Conservation (phyloP, 2,113 vertebrate genomes). For the Thymallus thymallus region DNA sequence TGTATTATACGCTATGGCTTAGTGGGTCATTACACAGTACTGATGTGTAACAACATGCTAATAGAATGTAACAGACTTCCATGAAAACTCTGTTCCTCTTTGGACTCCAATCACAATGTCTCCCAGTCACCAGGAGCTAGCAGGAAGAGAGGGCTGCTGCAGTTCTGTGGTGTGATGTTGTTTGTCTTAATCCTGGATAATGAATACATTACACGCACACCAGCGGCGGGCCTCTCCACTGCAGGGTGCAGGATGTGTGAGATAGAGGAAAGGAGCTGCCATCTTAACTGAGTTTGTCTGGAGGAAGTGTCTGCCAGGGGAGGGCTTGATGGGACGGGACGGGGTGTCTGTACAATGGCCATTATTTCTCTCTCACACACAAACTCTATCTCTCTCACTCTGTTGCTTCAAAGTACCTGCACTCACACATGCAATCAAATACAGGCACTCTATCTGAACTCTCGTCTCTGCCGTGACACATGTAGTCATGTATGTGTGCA, state of each 20-base stretch:
- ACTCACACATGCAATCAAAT: background rate
- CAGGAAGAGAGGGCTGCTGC: no score
- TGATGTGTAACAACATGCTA: no score
- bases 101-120: background rate
- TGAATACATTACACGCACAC: background rate
- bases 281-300: background rate
- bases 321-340: conserved; percentile 10
- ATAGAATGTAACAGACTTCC: no score
- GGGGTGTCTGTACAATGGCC: background rate
- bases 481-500: background rate
- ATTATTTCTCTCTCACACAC: background rate
- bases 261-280: conserved; percentile 4
- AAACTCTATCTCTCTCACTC: background rate
- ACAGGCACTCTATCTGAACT: background rate
- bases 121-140: background rate
- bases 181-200: conserved; percentile 10
- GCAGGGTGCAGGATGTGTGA: conserved; percentile 8
- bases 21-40: no score
- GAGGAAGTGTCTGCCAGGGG: background rate
- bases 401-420: background rate
- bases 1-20: no score
- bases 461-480: background rate
- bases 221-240: background rate
- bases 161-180: background rate
- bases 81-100: no score